Evolutionary conservation across 2,797 vertebrate genomes (phyloP).

Genomic region (Oreonectes daqikongensis): DNA sequence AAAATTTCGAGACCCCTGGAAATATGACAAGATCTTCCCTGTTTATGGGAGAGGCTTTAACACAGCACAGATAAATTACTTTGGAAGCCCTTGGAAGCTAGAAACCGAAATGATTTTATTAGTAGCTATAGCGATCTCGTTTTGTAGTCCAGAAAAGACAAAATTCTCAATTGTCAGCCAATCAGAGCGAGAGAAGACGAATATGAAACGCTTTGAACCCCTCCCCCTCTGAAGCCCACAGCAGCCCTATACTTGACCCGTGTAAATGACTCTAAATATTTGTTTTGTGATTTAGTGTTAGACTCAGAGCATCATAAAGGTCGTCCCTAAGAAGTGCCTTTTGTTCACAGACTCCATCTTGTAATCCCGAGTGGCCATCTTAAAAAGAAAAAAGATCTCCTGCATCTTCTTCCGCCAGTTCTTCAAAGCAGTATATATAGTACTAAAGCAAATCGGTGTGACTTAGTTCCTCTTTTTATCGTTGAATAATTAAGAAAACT

Average conservation of each 20-base stretch:
- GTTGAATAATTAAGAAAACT: slow-evolving; percentile 79
- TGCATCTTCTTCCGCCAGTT: slow-evolving; percentile 73
- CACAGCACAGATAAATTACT: slow-evolving; percentile 32
- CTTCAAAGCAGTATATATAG: slow-evolving; percentile 87
- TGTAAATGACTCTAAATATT: slow-evolving; percentile 82
- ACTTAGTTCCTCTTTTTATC: slow-evolving; percentile 85
- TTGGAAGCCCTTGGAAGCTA: neutral
- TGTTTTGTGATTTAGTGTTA: slow-evolving; percentile 84
- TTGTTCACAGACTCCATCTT: slow-evolving; percentile 84
- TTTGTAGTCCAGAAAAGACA: neutral
- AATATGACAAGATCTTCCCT: slow-evolving; percentile 72
- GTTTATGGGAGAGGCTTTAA: slow-evolving; percentile 68
- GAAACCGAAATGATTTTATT: slow-evolving; percentile 46
- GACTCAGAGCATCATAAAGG: slow-evolving; percentile 84
- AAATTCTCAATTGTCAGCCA: neutral
- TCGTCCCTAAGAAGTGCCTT: slow-evolving; percentile 85
- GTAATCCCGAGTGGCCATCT: slow-evolving; percentile 80
- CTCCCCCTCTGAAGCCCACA: slow-evolving; percentile 30
- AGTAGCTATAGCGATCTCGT: slow-evolving; percentile 1
- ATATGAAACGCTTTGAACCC: slow-evolving; percentile 47
- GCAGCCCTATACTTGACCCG: slow-evolving; percentile 52
- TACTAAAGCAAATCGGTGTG: slow-evolving; percentile 90
- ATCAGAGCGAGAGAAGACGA: slow-evolving; percentile 23
- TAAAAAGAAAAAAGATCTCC: slow-evolving; percentile 67
- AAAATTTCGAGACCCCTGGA: slow-evolving; percentile 14